Evolutionary conservation across 1,140 invertebrate genomes (phyloP), one percentile per base, ranked within the genome.

Genomic region (Cydia fagiglandana): DNA sequence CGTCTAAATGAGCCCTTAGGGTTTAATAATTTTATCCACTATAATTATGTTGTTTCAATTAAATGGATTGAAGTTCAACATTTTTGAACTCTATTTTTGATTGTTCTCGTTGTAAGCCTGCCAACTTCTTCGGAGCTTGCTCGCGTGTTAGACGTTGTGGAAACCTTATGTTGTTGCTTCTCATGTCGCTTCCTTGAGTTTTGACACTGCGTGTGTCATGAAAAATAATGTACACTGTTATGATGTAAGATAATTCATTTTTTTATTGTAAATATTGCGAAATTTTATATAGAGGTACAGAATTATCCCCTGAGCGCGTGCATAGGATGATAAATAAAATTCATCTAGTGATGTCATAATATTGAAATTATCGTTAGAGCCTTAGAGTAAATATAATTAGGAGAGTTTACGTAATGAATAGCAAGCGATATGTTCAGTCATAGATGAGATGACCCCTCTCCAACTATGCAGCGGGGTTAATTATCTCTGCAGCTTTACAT

Each of bases 131-230:
- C 53, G 0, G 56, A 61, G 56, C 17, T 61, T 61, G 20, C 56
- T 61, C 20, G 56, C 56, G 56, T 10, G 20, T 61, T 6, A 61
- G 56, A 61, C 56, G 56, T 61, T 24, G 56, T 61, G 56, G n/a
- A 24, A 61, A 61, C 17, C 56, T 24, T 56, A 5, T 15, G 15
- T 9, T 61, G 56, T 24, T 24, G 56, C 20, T 24, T 61, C 56
- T 24, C 17, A 56, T n/a, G 15, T n/a, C 17, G 15, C 9, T 2
- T 20, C 56, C 56, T 61, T 61, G 56, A 61, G 12, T 61, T 24
- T 24, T 61, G 56, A 61, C 56, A 61, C 56, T 7, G n/a, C 56
- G 24, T 24, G 56, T 20, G 56, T 34, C 66, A 34, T 30, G 66
- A 30, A 34, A 41, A 34, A 34, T n/a, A 41, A 30, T 41, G 66